Base-by-base conservation (phyloP, 2,888 invertebrate genomes). In the Netelia inedita region DNA sequence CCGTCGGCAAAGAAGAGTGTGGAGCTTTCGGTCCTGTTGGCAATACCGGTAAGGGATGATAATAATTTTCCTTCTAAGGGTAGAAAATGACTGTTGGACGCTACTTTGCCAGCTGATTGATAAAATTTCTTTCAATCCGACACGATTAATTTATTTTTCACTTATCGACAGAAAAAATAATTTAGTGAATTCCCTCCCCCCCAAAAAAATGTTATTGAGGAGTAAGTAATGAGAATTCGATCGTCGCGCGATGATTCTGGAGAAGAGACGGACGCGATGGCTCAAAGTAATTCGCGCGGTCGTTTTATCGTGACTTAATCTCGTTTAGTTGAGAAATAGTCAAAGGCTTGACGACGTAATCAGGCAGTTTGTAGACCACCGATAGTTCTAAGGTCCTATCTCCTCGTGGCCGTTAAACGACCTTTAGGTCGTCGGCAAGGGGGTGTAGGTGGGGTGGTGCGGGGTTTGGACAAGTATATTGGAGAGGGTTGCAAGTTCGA, bases 291-390 rank as follows among this genome's bases (percentile, higher is more conserved):
- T 28, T 43, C 69, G 61, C 28, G 41, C 63, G 63, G 43, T 79
- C 63, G 55, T 21, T 71, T 55, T 65, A 71, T 71, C 63, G 63
- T 1, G 61, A 46, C 41, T 79, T 21, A 72, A 53, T 63, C 57
- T 41, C 41, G 71, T 63, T 21, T 11, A 14, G 28, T 61, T 28
- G 28, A 23, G n/a, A 35, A 46, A 57, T 66, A 66, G 35, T 55
- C 57, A 50, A 59, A 66, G 57, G 11, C 5, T 16, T 65, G 65
- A 57, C 28, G 55, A 73, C 43, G 43, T 66, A 28, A 72, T 66
- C 43, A 14, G 3, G 14, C 46, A 46, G 46, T 43, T 43, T 10
- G 11, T 43, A 43, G 43, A 43, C 11, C 43, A 11, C 1, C 11
- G 11, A 43, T 41, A 63, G 63, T 72, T 69, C 11, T 2, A 46